Base-by-base conservation (phyloP, 2,888 invertebrate genomes). In the Ptilodon capucinus region DNA sequence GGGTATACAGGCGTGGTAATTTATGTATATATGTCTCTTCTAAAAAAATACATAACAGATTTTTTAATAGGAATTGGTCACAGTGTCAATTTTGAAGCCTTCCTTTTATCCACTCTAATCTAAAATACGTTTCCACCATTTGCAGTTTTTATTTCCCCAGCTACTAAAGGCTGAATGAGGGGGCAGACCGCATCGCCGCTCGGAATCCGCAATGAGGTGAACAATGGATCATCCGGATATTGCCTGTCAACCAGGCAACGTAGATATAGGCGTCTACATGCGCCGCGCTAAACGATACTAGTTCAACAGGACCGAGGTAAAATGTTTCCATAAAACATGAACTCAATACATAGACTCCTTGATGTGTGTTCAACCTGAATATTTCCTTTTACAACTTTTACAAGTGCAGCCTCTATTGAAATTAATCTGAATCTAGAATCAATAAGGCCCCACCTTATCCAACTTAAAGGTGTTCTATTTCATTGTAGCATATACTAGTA, bases 181-280 rank as follows among this genome's bases (percentile, higher is more conserved):
- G 70, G 71, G 64, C 64, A 64, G 62, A 69, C 75, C 73, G 68
- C 67, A 73, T 70, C 68, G 73, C 63, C 70, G 82, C 65, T 71
- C 74, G 68, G 87, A 88, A 87, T 88, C 81, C 80, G 70, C 85
- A 87, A 89, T 89, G 88, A 88, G 85, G 74, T 76, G 85, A 82
- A 87, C 88, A 88, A 88, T 86, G 85, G 84, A 86, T 89, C 85
- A 85, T 80, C 79, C 86, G 87, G 87, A 88, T 87, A 88, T 88
- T 88, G 86, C 84, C 82, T 86, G 87, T 88, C 87, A 86, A 81
- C 79, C 63, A 74, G 69, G 73, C 71, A 74, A 76, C 74, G 74
- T 76, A n/a, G n/a, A n/a, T n/a, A n/a, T n/a, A n/a, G n/a, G n/a
- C n/a, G n/a, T n/a, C n/a, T n/a, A 78, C 73, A 72, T 70, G 60